Conservation (phyloP, 2,797 vertebrate genomes). For the Heliangelus exortis region DNA sequence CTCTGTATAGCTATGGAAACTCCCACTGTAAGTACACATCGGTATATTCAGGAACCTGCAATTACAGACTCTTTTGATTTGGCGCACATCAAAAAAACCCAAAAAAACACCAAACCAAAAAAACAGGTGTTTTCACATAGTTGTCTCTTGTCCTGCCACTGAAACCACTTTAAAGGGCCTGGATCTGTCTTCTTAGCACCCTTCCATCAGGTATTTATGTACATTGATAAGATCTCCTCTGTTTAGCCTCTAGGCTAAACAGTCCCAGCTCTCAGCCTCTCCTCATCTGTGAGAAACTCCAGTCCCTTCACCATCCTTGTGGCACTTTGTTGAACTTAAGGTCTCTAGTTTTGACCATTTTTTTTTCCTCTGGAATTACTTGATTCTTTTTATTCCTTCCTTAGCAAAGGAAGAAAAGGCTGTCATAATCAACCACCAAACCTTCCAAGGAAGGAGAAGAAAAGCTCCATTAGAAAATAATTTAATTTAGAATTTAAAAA, state of each 20-base stretch:
- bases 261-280: background rate
- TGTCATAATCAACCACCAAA: background rate
- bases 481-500: background rate
- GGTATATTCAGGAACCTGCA: background rate
- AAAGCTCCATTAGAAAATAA: background rate
- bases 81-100: too few relatives aligned
- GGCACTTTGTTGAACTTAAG: background rate
- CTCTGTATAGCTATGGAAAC: background rate
- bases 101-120: accelerated
- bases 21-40: accelerated
- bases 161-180: background rate
- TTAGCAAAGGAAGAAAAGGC: background rate
- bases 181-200: background rate
- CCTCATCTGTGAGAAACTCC: background rate
- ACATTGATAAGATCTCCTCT: background rate
- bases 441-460: background rate
- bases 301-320: background rate
- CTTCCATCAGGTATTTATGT: background rate
- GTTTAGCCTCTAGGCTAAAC: background rate
- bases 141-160: background rate
- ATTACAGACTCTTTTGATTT: too few relatives aligned
- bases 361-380: background rate
- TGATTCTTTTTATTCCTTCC: background rate
- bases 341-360: background rate
- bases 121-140: background rate